Evolutionary conservation across 1,140 invertebrate species (phyloP).

Genomic region (Drosophila baimaii): DNA sequence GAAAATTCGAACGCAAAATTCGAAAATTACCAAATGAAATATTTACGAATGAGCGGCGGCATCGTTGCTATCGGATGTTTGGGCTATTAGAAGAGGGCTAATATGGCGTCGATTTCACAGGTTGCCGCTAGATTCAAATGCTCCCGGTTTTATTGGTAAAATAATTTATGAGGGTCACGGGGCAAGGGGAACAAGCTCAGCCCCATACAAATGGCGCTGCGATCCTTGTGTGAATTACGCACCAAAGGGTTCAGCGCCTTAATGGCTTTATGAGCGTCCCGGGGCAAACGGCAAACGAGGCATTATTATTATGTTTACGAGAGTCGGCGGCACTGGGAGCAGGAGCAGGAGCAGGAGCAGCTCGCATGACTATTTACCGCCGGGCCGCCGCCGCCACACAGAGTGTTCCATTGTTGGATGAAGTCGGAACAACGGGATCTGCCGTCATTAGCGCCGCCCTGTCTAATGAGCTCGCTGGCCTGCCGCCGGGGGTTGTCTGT

Average conservation of each 20-base stretch:
- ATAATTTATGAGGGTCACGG: conserved; percentile 75
- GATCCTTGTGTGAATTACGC: conserved; percentile 64
- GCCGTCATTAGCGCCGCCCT: conserved; percentile 58
- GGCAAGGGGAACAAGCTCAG: conserved; percentile 23
- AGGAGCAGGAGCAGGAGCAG: conserved; percentile 1
- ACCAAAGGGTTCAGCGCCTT: conserved; percentile 71
- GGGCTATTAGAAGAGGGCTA: conserved; percentile 53
- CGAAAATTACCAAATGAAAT: conserved; percentile 62
- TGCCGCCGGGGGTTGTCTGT: conserved; percentile 22
- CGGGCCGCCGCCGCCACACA: background rate
- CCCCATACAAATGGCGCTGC: conserved; percentile 29
- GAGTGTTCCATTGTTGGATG: conserved; percentile 49
- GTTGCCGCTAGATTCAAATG: conserved; percentile 32
- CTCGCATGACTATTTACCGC: conserved; percentile 51
- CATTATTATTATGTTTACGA: conserved; percentile 68
- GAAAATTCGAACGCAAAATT: conserved; percentile 50
- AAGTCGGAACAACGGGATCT: conserved; percentile 47
- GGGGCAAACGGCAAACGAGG: conserved; percentile 68
- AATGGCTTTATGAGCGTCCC: conserved; percentile 78
- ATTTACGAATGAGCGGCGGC: conserved; percentile 27
- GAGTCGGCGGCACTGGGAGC: background rate
- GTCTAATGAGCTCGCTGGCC: conserved; percentile 47
- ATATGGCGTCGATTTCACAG: conserved; percentile 55
- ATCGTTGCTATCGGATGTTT: conserved; percentile 5
- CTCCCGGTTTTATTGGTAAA: conserved; percentile 30